A percentile compares a stretch with the other conserved stretches of the same genome.
Conservation (phyloP, 2,888 invertebrate species). For the Yponomeuta evonymella region DNA sequence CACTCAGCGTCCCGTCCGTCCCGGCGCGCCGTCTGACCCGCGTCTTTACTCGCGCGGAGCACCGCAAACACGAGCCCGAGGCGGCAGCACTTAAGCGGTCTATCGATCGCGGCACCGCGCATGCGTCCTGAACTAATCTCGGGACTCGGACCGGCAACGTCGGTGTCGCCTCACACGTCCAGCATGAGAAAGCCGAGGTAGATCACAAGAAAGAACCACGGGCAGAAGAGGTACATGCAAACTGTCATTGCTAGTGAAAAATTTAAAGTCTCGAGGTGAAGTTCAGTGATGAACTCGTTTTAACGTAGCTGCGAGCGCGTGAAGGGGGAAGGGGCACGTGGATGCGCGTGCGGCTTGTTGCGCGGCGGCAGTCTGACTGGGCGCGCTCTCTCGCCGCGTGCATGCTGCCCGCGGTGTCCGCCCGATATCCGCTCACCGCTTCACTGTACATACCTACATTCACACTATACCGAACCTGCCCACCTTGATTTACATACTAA, state of each 20-base stretch:
- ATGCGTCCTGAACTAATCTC: slow-evolving; percentile 45
- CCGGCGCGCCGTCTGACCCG: slow-evolving; percentile 50
- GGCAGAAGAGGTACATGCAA: slow-evolving; percentile 80
- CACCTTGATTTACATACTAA: slow-evolving; percentile 62
- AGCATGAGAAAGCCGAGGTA: slow-evolving; percentile 81
- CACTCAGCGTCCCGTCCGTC: slow-evolving; percentile 22
- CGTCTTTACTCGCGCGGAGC: slow-evolving; percentile 38
- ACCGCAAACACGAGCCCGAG: slow-evolving; percentile 32
- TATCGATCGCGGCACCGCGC: slow-evolving; percentile 63
- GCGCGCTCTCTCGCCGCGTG: slow-evolving; percentile 68
- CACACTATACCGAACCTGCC: slow-evolving; percentile 32
- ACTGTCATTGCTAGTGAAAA: slow-evolving; percentile 63
- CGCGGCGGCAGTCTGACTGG: slow-evolving; percentile 77
- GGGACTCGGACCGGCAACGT: slow-evolving; percentile 15
- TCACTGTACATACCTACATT: slow-evolving; percentile 29
- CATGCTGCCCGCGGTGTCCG: slow-evolving; percentile 63
- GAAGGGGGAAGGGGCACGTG: slow-evolving; percentile 41
- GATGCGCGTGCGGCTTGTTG: slow-evolving; percentile 70
- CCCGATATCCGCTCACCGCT: slow-evolving; percentile 64
- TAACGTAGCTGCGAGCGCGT: slow-evolving; percentile 26
- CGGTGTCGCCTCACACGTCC: slow-evolving; percentile 66
- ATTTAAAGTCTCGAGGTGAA: slow-evolving; percentile 34
- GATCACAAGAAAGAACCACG: slow-evolving; percentile 81
- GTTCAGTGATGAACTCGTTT: slow-evolving; percentile 53
- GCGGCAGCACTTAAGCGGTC: slow-evolving; percentile 28